Evolutionary conservation across 1,140 invertebrate species (phyloP).

Genomic region (Venustaconcha ellipsiformis): DNA sequence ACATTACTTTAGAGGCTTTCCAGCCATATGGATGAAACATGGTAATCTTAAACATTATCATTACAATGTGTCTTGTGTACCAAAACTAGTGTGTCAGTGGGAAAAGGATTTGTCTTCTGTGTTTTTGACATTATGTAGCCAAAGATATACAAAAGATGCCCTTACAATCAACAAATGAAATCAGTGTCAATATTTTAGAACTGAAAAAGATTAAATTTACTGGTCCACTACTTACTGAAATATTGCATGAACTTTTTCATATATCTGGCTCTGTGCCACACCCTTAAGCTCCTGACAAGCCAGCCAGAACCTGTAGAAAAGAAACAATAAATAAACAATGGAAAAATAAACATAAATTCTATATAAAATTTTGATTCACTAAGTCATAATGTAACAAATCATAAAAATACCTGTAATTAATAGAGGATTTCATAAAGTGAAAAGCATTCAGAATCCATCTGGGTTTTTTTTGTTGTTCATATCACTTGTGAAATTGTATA

Average conservation of each 20-base stretch:
- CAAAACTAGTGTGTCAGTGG: too few species aligned
- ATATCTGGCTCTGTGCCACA: conserved; percentile 80
- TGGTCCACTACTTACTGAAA: conserved; percentile 76
- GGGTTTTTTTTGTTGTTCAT: too few species aligned
- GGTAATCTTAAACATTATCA: too few species aligned
- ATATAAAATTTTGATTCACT: neutral
- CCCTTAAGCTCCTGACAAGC: conserved; percentile 94
- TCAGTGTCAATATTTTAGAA: too few species aligned
- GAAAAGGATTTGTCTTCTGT: too few species aligned
- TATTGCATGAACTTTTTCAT: conserved; percentile 88
- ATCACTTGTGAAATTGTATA: too few species aligned
- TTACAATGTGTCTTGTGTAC: too few species aligned
- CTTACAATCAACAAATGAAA: too few species aligned
- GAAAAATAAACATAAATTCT: neutral
- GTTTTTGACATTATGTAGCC: too few species aligned
- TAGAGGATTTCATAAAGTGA: neutral
- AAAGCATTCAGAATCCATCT: neutral
- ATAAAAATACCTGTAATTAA: neutral
- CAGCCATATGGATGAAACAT: too few species aligned
- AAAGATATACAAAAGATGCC: too few species aligned
- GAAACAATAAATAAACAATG: conserved; percentile 1
- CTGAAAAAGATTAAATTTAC: neutral
- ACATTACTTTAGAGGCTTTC: too few species aligned
- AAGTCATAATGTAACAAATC: neutral
- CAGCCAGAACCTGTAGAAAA: conserved; percentile 89